Base-by-base conservation (phyloP, 2,797 vertebrate genomes). In the Semotilus atromaculatus region DNA sequence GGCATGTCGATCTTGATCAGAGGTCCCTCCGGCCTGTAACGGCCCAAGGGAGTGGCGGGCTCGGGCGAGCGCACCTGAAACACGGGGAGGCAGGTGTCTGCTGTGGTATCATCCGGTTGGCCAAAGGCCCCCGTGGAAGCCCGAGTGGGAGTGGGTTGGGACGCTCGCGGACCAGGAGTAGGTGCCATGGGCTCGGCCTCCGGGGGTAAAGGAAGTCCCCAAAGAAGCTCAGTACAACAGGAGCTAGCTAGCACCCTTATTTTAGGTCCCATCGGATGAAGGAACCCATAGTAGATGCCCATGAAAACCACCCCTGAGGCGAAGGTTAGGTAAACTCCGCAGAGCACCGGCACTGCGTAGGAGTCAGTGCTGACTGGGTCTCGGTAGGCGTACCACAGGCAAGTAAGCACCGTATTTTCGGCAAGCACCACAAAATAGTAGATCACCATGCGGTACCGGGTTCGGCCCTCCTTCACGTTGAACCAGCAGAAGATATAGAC, bases 401-500 rank as follows among this genome's bases (percentile, higher is more conserved):
- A 96, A 3, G 98, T 99, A 93, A 99, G 97, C 95, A 98, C 75
- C 90, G 97, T 97, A 89, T 99, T 99, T 94, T 99, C 98, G 0
- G 96, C 97, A 95, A 99, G 90, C 93, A 99, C 98, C 95, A 99
- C 96, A 1, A 93, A 96, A 94, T 99, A 99, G 95, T 99, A 99
- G 48, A 96, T 95, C 92, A 98, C 97, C 98, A 99, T 99, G 90
- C 98, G 94, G 92, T 96, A 96, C 91, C 98, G 97, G 84, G 98
- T 99, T 93, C 96, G 96, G 87, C 98, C 98, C 95, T 99, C 98
- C 93, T 99, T 98, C 93, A 99, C 98, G 89, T 99, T 99, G 92
- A 99, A 99, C 98, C 98, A 99, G 95, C 98, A 99, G 96, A 99
- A 99, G 95, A 99, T 98, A 96, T 99, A 99, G 94, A 99, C 98